phyloP scores from a whole-genome alignment of 2,797 vertebrate genomes.

The Nasua narica region DNA sequence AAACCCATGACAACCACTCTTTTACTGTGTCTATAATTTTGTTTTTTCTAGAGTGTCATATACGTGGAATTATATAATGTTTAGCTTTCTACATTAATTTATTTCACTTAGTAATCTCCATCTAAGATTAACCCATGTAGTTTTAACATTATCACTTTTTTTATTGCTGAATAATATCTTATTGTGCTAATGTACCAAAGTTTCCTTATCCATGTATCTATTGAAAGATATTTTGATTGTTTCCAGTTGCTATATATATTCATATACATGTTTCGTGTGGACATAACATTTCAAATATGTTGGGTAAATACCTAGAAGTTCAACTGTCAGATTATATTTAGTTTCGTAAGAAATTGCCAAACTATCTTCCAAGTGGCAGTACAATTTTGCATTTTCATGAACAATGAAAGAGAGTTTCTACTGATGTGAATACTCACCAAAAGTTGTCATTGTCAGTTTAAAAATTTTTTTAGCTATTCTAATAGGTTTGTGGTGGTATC shows the following conservation, averaged over 20 bases:
- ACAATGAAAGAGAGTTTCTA: neutral
- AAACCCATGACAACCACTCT: neutral
- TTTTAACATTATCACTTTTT: neutral
- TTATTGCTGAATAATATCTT: neutral
- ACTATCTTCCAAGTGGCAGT: neutral
- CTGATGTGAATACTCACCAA: neutral
- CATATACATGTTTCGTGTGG: neutral
- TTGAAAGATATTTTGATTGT: neutral
- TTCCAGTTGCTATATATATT: neutral
- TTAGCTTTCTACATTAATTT: neutral
- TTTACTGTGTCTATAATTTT: neutral
- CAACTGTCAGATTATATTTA: neutral
- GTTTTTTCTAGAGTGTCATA: neutral
- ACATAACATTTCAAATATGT: neutral
- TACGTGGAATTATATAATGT: neutral
- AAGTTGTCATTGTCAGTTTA: neutral
- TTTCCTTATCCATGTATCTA: neutral
- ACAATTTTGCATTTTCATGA: neutral
- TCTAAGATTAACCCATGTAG: neutral
- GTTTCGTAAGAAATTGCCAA: neutral
- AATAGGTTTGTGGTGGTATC: neutral
- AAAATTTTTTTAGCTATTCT: neutral
- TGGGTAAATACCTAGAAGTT: neutral
- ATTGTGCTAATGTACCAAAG: neutral
- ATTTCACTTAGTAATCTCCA: neutral